These are phyloP conservation scores for Labroides dimidiatus DNA, from an alignment of 2,797 vertebrate species.

Conservation along the genomic window DNA sequence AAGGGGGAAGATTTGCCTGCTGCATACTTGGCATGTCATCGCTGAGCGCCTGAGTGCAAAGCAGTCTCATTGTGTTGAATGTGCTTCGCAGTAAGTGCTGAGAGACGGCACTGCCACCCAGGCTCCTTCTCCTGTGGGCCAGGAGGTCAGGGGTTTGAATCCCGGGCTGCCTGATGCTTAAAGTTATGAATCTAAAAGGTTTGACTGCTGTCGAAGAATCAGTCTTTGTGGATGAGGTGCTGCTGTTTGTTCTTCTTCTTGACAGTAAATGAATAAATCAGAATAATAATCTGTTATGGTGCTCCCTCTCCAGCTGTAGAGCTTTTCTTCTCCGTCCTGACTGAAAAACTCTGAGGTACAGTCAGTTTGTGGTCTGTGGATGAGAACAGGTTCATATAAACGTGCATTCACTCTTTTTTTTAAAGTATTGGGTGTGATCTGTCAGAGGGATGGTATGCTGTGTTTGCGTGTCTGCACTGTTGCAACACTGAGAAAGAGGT, in stretches of 20 bases:
- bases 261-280: too few relatives aligned
- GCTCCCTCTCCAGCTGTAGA: too few relatives aligned
- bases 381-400: too few relatives aligned
- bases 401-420: conserved; percentile 1
- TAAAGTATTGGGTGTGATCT: conserved; percentile 42
- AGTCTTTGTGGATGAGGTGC: too few relatives aligned
- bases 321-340: too few relatives aligned
- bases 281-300: too few relatives aligned
- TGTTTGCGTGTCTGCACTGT: conserved; percentile 38
- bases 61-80: conserved; percentile 45
- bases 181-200: too few relatives aligned
- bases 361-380: too few relatives aligned
- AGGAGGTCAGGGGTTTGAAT: conserved; percentile 33
- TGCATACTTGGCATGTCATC: conserved; percentile 65
- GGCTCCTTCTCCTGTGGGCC: conserved; percentile 8
- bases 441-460: conserved; percentile 30
- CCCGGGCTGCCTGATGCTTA: neutral
- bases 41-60: conserved; percentile 55
- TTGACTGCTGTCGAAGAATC: too few relatives aligned
- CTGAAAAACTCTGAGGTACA: too few relatives aligned
- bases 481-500: conserved; percentile 31
- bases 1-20: conserved; percentile 62
- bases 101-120: conserved; percentile 53
- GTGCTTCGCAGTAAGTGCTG: conserved; percentile 47
- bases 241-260: too few relatives aligned